A percentile compares a stretch with the other conserved stretches of the same genome.
These are phyloP conservation scores for Muscicapa adusta DNA, from an alignment of 2,113 vertebrate genomes.

Conservation along the genomic window DNA sequence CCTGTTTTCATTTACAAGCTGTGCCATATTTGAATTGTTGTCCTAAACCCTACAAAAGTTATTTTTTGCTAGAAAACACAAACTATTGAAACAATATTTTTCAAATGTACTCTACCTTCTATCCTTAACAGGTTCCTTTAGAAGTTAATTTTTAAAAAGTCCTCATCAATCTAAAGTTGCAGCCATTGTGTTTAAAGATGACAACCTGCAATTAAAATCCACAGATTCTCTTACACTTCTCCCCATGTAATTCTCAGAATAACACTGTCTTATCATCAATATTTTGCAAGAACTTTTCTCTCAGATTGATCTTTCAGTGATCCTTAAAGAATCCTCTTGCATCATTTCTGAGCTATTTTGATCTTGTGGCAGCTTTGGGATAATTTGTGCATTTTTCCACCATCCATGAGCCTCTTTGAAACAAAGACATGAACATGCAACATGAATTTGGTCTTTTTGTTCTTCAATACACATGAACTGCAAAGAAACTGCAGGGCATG, in stretches of 20 bases:
- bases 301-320: not conserved
- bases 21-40: not conserved
- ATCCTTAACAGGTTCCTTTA: not conserved
- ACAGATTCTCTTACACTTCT: not conserved
- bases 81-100: not conserved
- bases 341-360: not conserved
- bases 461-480: not conserved
- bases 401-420: not conserved
- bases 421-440: not conserved
- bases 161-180: not conserved
- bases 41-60: not conserved
- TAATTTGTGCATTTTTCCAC: not conserved
- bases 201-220: not conserved
- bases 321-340: not conserved
- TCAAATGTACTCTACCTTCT: not conserved
- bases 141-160: not conserved
- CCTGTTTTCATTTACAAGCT: not conserved
- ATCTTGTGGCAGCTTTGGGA: not conserved
- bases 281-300: not conserved
- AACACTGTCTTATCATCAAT: not conserved
- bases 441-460: not conserved
- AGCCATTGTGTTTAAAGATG: not conserved
- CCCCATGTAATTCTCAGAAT: not conserved
- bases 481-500: not conserved
- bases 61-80: not conserved